Evolutionary conservation across 2,888 invertebrate species (phyloP).

Genomic region (Dicycla oo): DNA sequence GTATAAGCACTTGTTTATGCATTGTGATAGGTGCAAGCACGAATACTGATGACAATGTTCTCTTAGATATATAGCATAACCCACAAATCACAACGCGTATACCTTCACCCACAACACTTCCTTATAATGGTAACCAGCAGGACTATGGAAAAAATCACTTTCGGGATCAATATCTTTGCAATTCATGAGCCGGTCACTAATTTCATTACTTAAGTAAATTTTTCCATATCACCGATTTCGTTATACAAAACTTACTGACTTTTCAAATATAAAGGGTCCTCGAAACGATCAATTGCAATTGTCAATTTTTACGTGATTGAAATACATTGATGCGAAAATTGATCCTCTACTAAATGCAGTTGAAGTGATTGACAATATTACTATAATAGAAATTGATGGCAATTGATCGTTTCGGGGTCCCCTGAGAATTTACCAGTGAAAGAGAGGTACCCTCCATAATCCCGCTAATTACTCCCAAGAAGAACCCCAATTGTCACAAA

Average conservation of each 20-base stretch:
- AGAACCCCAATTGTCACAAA: conserved; percentile 1
- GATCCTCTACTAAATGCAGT: no score
- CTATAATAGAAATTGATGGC: no score
- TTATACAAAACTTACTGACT: background rate
- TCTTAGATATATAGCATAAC: conserved; percentile 52
- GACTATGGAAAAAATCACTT: conserved; percentile 10
- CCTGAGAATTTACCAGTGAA: background rate
- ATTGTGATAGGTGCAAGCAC: conserved; percentile 60
- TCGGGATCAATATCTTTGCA: background rate
- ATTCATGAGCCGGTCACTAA: background rate
- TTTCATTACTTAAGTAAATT: background rate
- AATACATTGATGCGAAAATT: no score
- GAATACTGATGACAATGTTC: conserved; percentile 68
- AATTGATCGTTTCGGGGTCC: no score
- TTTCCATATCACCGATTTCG: background rate
- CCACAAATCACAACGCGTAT: conserved; percentile 52
- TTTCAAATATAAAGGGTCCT: background rate
- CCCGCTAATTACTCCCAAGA: conserved; percentile 24
- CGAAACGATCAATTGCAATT: no score
- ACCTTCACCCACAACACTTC: conserved; percentile 53
- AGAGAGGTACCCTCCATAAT: conserved; percentile 15
- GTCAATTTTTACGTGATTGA: no score
- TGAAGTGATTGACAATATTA: no score
- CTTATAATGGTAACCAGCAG: conserved; percentile 26
- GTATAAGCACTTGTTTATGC: conserved; percentile 62